A percentile compares a stretch with the other conserved stretches of the same genome.
Evolutionary conservation across 1,140 invertebrate species (phyloP).

Genomic region (Drosophila pseudoananassae): DNA sequence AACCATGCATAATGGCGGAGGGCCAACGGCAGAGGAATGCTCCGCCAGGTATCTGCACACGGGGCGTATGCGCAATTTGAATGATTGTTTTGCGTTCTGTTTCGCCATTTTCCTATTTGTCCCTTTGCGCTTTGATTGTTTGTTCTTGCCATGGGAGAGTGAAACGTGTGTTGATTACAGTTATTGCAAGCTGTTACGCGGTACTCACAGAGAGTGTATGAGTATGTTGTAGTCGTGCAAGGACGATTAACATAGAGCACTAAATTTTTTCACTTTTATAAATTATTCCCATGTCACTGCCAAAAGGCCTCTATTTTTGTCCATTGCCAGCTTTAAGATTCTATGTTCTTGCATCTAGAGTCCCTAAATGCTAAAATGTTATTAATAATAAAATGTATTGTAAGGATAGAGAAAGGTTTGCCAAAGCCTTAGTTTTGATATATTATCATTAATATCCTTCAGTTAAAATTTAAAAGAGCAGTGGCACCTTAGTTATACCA

Average conservation of each 20-base stretch:
- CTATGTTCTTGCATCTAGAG: no score
- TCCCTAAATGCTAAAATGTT: no score
- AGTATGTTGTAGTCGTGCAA: not conserved
- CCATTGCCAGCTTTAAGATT: no score
- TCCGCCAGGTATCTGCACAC: constrained; percentile 38
- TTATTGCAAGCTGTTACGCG: constrained; percentile 71
- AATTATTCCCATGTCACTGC: no score
- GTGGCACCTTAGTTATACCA: no score
- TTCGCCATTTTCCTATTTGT: constrained; percentile 22
- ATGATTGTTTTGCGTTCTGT: constrained; percentile 76
- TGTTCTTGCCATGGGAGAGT: constrained; percentile 21
- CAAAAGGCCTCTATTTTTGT: no score
- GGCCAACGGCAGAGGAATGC: constrained; percentile 5
- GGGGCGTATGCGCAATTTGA: constrained; percentile 77
- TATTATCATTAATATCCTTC: no score
- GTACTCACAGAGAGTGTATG: not conserved
- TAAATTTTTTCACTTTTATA: not conserved
- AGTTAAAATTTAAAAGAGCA: no score
- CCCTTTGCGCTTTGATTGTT: constrained; percentile 13
- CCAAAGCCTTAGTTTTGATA: no score
- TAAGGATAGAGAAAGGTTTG: no score
- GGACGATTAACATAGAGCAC: not conserved
- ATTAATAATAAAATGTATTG: no score
- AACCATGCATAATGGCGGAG: constrained; percentile 69
- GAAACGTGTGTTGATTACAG: constrained; percentile 71